phyloP scores from a whole-genome alignment of 2,113 vertebrate species.

The Takifugu bimaculatus region DNA sequence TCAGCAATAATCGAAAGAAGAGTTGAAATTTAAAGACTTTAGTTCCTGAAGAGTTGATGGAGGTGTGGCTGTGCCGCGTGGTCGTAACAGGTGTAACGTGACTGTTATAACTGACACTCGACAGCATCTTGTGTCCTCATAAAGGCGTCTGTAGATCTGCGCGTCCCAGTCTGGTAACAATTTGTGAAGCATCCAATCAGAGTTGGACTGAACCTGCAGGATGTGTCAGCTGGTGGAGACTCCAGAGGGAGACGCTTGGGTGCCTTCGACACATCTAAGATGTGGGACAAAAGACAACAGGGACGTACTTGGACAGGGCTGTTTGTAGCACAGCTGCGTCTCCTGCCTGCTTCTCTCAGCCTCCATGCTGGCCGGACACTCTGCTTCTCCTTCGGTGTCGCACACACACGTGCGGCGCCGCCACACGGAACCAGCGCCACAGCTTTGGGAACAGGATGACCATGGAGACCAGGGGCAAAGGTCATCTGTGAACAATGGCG shows the following conservation, averaged over 20 bases:
- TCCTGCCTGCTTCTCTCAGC: conserved; percentile 61
- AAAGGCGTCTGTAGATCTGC: no score
- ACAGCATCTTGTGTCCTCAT: no score
- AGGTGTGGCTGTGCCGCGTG: no score
- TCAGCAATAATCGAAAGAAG: no score
- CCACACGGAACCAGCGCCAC: conserved; percentile 75
- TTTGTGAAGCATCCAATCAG: no score
- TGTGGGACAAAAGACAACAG: neutral
- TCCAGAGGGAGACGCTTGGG: no score
- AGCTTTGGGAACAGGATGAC: conserved; percentile 80
- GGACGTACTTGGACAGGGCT: conserved; percentile 74
- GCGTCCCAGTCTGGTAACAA: no score
- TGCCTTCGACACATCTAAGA: no score
- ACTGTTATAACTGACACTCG: no score
- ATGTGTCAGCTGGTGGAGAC: neutral
- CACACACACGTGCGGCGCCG: conserved; percentile 76
- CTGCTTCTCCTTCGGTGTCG: conserved; percentile 43
- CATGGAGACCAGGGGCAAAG: conserved; percentile 82
- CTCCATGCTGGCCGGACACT: conserved; percentile 64
- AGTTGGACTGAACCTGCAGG: neutral
- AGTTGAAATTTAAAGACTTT: no score
- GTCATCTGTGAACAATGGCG: conserved; percentile 59
- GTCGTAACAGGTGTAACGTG: no score
- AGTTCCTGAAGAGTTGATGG: no score
- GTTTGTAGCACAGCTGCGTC: conserved; percentile 77